Base-by-base conservation (phyloP, 2,888 invertebrate species). In the Pheosia gnoma region DNA sequence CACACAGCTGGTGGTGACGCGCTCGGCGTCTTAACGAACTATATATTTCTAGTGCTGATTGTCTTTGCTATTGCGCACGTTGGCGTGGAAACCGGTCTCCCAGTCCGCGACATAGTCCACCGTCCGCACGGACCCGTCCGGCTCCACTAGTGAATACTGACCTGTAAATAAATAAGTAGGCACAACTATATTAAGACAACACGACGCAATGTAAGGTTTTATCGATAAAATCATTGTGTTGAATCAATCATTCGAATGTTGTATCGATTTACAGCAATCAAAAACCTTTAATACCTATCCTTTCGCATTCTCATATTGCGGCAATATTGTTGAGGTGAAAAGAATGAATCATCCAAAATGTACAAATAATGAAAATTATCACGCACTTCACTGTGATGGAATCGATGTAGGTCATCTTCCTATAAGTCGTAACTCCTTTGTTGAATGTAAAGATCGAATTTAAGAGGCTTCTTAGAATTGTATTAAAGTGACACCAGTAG, bases 1-100 rank as follows among this genome's bases (percentile, higher is more conserved):
- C 66, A 65, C 66, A 59, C 63, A 66, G 62, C 60, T 60, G 65
- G 67, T 25, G 25, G 25, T 25, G 25, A n/a, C n/a, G n/a, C n/a
- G n/a, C n/a, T n/a, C n/a, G 41, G 69, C 60, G 66, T 68, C 63
- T 69, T 69, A 64, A 54, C 54, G 64, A 71, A 61, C 56, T 70
- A 63, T 25, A 25, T 25, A 25, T 58, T 61, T 70, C 78, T 90
- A 91, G 78, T 91, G 91, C 71, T 86, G 85, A 66, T 88, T 87
- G 87, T 95, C 94, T 86, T 94, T 94, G 89, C 94, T 95, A 86
- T 96, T 96, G 85, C 94, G 95, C 58, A 96, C 96, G 81, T 95
- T 94, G 65, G 96, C 96, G 84, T 96, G 96, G 93, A 96, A 96
- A 79, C 96, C 96, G 75, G 95, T 96, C 86, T 96, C 95, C 96